Evolutionary conservation across 2,113 vertebrate genomes (phyloP).

Genomic region (Heptranchias perlo): DNA sequence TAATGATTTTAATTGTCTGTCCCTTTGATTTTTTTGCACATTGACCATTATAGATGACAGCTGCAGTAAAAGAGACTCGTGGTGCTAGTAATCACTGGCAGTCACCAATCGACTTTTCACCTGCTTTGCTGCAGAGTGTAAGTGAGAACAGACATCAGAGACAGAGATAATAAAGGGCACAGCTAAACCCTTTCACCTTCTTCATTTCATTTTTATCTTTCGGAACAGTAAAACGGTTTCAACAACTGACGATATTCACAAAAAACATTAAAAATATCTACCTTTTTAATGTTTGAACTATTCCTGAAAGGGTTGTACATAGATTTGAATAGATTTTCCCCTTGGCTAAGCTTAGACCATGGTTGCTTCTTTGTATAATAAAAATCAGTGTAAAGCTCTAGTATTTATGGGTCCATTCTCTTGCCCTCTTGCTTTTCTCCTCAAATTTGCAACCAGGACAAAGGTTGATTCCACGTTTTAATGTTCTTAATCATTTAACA

Average conservation of each 20-base stretch:
- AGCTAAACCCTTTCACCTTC: neutral
- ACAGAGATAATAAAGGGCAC: neutral
- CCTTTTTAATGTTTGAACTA: neutral
- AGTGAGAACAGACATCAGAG: neutral
- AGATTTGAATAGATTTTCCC: neutral
- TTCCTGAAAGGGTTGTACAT: neutral
- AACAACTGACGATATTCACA: neutral
- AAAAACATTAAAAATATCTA: neutral
- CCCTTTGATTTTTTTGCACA: neutral
- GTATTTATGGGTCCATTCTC: neutral
- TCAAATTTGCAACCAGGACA: too few relatives aligned
- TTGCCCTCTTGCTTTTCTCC: too few relatives aligned
- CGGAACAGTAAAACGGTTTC: neutral
- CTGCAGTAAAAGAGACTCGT: neutral
- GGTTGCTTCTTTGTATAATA: neutral
- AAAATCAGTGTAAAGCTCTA: neutral
- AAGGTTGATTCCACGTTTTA: too few relatives aligned
- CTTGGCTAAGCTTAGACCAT: neutral
- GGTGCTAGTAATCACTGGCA: neutral
- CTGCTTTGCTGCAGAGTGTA: neutral
- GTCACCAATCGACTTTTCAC: neutral
- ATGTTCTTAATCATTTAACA: neutral
- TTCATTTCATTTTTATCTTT: neutral
- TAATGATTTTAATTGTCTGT: neutral
- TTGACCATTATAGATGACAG: neutral